These are phyloP conservation scores for Epizoanthus ramosus DNA, from an alignment of 92 coral and sea anemone species.

Conservation along the genomic window DNA sequence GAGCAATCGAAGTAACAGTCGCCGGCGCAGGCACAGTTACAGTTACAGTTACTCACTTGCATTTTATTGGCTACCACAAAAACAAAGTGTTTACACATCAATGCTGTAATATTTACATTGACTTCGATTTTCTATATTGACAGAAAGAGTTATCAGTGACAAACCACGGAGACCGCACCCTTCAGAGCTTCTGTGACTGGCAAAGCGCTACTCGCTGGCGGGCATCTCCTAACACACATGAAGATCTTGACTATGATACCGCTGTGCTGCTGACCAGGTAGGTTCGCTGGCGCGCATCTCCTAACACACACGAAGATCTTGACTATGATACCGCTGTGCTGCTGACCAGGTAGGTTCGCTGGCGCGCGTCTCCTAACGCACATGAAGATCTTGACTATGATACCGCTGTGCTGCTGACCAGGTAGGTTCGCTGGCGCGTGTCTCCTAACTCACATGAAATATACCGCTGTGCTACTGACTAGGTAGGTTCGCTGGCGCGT, in stretches of 20 bases:
- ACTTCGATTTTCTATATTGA: neutral
- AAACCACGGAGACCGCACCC: constrained; percentile 79
- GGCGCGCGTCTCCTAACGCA: constrained; percentile 63
- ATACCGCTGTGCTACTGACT: constrained; percentile 87
- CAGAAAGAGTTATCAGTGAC: constrained; percentile 81
- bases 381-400: constrained; percentile 70
- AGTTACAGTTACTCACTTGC: too few species aligned
- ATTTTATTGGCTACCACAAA: neutral
- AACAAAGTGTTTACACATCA: neutral
- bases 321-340: constrained; percentile 88
- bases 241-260: constrained; percentile 73
- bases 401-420: constrained; percentile 87
- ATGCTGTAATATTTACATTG: neutral
- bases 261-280: constrained; percentile 92
- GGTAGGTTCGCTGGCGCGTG: constrained; percentile 64
- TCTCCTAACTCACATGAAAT: constrained; percentile 58
- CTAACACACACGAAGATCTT: constrained; percentile 53
- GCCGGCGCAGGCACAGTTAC: too few species aligned
- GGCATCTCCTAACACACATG: constrained; percentile 52
- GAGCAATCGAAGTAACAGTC: too few species aligned
- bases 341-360: constrained; percentile 70
- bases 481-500: constrained; percentile 48
- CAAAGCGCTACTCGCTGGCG: constrained; percentile 74
- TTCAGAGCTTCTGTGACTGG: constrained; percentile 95
- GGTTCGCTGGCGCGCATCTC: constrained; percentile 55